Base-by-base conservation (phyloP, 2,797 vertebrate genomes). In the Phataginus tricuspis region DNA sequence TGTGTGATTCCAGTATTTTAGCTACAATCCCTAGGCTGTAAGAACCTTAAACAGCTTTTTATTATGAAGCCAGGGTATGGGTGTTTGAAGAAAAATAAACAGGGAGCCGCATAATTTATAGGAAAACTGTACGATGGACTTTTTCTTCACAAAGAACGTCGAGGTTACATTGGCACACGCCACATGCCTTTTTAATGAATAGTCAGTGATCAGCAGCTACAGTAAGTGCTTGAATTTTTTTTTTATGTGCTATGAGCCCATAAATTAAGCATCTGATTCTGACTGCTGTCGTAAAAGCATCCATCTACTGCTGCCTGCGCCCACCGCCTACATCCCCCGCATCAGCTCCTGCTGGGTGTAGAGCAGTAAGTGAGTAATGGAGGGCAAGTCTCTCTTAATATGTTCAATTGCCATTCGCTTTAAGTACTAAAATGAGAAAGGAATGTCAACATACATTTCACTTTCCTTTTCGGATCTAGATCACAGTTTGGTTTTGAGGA, bases 1-100 rank as follows among this genome's bases (percentile, higher is more conserved):
- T 93, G 37, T 84, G 74, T 94, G 59, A 90, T 97, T 98, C 93
- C 96, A 61, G 91, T 97, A 90, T 96, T 97, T 97, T 90, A 96
- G 78, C 93, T 96, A 85, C 61, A 97, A 90, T 96, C 55, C 71
- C 80, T 85, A 87, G 90, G n/a, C 86, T 93, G 7, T 79, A 64
- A 83, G 86, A 72, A 95, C 19, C 93, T 98, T 74, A 31, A 57
- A 4, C 31, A 92, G 78, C 95, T 91, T 90, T 92, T 97, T 87
- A 93, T 74, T 95, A 96, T 95, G 89, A 95, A 61, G 45, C 74
- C 74, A 95, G 86, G 78, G 74, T 63, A 91, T 88, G n/a, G 78
- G 19, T 79, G 98, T 96, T 97, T 96, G 78, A 95, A 63, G 79
- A 77, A 75, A 66, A 96, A 80, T 95, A 96, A 98, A 95, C 51